Evolutionary conservation across 2,888 invertebrate genomes (phyloP).

Genomic region (Hirudinaria manillensis): DNA sequence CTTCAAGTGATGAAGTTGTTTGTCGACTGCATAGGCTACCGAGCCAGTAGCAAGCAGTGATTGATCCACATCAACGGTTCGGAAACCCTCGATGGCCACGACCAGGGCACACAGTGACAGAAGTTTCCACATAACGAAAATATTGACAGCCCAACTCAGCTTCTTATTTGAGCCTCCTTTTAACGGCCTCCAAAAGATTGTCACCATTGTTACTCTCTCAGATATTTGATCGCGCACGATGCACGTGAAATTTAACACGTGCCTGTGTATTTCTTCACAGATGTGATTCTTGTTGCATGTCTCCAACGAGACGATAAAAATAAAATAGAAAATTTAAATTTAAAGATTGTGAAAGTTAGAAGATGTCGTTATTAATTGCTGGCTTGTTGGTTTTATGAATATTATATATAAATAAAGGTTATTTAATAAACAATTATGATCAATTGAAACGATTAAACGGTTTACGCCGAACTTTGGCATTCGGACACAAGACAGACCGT

Average conservation of each 20-base stretch:
- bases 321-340: not conserved
- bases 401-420: too few species aligned
- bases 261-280: not conserved
- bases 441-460: too few species aligned
- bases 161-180: slow-evolving; percentile 1
- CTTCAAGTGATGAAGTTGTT: not conserved
- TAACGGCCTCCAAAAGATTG: not conserved
- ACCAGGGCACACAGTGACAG: not conserved
- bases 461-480: too few species aligned
- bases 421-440: too few species aligned
- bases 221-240: not conserved
- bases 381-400: too few species aligned
- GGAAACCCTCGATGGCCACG: not conserved
- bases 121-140: slow-evolving; percentile 7
- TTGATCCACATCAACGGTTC: not conserved
- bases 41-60: not conserved
- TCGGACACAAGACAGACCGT: too few species aligned
- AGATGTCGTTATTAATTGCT: not conserved
- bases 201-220: too few species aligned
- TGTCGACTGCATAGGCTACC: not conserved
- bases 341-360: not conserved
- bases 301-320: not conserved
- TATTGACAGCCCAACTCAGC: not conserved
- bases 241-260: not conserved
- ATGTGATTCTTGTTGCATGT: not conserved